Percentiles rank a stretch among this genome's conserved stretches.
Conservation (phyloP, 2,797 vertebrate genomes). For the Catostomus latipinnis region DNA sequence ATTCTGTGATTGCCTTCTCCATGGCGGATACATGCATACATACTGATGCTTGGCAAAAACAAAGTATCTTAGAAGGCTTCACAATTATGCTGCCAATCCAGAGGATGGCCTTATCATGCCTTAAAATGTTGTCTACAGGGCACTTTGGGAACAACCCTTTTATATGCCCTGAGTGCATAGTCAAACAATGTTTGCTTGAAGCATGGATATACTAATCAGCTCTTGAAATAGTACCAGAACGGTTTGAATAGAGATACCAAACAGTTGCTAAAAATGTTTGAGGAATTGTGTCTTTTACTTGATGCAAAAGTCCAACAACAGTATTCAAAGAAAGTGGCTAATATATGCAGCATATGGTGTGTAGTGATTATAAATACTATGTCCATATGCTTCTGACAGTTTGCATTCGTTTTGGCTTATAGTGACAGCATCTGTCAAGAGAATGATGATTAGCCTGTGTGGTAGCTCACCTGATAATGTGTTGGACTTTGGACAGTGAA, state of each 20-base stretch:
- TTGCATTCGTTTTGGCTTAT: constrained; percentile 2
- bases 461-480: no score
- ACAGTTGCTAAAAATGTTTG: background rate
- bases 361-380: constrained; percentile 5
- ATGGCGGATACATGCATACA: no score
- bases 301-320: background rate
- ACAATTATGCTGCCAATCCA: no score
- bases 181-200: no score
- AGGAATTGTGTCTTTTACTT: constrained; percentile 13
- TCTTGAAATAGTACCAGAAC: constrained; percentile 27
- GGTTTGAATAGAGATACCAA: background rate
- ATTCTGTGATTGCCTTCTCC: no score
- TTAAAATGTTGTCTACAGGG: no score
- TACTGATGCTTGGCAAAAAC: no score
- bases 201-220: no score
- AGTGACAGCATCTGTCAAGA: constrained; percentile 17
- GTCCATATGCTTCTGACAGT: background rate
- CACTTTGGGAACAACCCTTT: no score
- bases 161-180: background rate
- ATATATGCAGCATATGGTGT: constrained; percentile 5
- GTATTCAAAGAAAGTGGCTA: background rate
- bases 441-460: background rate
- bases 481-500: no score
- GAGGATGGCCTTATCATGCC: no score
- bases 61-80: no score